Evolutionary conservation across 2,888 invertebrate genomes (phyloP), one percentile per base, ranked within the genome.

Genomic region (Stratiomys singularior): DNA sequence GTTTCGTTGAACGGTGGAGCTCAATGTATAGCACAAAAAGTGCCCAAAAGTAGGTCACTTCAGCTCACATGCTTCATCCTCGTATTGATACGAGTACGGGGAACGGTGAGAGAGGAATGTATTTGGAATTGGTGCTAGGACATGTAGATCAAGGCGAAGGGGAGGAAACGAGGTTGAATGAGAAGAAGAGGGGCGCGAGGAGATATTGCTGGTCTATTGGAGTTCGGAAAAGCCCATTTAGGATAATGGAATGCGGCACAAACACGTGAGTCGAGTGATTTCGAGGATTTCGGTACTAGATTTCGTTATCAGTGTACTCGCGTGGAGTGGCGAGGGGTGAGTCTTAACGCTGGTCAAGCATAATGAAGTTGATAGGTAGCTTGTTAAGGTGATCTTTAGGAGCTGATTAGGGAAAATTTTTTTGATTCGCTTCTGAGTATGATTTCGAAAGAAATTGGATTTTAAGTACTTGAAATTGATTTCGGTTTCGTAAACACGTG

Each of bases 231-330:
- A 76, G 23, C 46, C 37, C 30, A 76, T 76, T 46, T 64, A 18
- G 37, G 15, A 76, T 47, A 76, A 76, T 56, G 56, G 67, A 56
- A 76, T 67, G 76, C 67, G 67, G 37, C 67, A 64, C 28, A 76
- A 76, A 21, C 76, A 77, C 56, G 66, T 77, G 76, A 77, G 37
- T 37, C 37, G 37, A 37, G 37, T 37, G 37, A 37, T 37, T 37
- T 37, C 5, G 37, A 37, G 9, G 37, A 37, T 37, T 3, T 37
- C 37, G 37, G 37, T 37, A 9, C 37, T n/a, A n/a, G n/a, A n/a
- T n/a, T n/a, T n/a, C n/a, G n/a, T n/a, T 37, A 37, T 37, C 37
- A 9, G 9, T 37, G 37, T 37, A 9, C 9, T 37, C 5, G 37
- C 37, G 9, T 37, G 37, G 37, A 3, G 37, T 3, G 9, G 9